Evolutionary conservation across 92 coral and sea anemone genomes (phyloP), one percentile per base, ranked within the genome.

Genomic region (Parazoanthus swiftii): DNA sequence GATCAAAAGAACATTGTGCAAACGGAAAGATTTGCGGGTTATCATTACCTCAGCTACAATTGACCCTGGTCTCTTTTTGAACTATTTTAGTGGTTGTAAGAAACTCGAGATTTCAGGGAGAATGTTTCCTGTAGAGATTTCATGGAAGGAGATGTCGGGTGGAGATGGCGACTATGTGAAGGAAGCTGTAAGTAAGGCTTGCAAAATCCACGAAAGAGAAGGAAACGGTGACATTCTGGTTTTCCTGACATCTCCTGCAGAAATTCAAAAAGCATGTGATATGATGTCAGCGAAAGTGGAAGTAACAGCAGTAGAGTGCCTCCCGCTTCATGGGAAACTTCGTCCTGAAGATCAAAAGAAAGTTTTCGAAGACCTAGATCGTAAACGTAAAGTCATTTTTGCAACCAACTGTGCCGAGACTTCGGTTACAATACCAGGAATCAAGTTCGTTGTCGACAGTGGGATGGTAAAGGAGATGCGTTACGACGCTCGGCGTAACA

Each of bases 331-430:
- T 77, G 99, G 99, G 9, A 97, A 95, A 85, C 93, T 97, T 18
- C 95, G 86, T 54, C 95, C 94, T 36, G 99, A 97, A 76, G 98
- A 96, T 25, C 98, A 96, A 88, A 86, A 75, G 85, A 93, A 88
- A 88, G 95, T 93, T 25, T 95, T 95, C 80, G 77, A 91, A 5
- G 86, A 85, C 20, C 59, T 50, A 25, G 85, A 3, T n/a, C 88
- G 93, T n/a, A 95, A 95, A 82, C 96, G 99, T 48, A 97, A 97
- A 82, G 93, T 97, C 11, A 89, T 97, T 56, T 94, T 97, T 71
- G 95, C 99, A 44, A 97, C 98, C 13, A 97, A 97, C 88, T 95
- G 99, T 90, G 99, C 99, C 1, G 99, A 97, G 83, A 97, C 99
- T 10, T 97, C 99, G 43, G 85, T 97, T 77, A 97, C 99, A 8